These are phyloP conservation scores for Ceriagrion tenellum DNA, from an alignment of 2,888 invertebrate genomes.

Conservation along the genomic window DNA sequence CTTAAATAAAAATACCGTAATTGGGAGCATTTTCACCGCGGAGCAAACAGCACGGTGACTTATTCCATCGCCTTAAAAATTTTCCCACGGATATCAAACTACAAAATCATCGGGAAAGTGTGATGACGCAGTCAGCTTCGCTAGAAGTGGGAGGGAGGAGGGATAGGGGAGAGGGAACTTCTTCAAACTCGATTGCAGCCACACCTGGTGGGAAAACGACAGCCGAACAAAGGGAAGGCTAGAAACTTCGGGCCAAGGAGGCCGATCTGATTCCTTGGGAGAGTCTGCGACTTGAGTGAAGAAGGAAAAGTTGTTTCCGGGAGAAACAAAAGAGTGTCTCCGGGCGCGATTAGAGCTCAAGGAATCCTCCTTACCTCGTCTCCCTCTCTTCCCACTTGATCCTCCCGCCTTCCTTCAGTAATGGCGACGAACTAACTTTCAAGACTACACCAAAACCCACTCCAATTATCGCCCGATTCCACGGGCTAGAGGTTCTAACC, in stretches of 20 bases:
- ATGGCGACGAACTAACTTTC: constrained; percentile 55
- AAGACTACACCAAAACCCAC: constrained; percentile 33
- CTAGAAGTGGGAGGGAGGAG: too few species aligned
- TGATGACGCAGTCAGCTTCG: not conserved
- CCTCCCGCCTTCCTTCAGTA: not conserved
- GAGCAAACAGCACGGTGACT: not conserved
- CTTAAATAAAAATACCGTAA: not conserved
- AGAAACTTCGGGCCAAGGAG: constrained; percentile 43
- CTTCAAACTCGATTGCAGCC: constrained; percentile 1
- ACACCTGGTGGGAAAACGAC: constrained; percentile 62
- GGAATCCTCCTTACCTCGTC: not conserved
- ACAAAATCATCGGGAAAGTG: constrained; percentile 33
- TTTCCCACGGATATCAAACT: constrained; percentile 37
- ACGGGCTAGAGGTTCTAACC: not conserved
- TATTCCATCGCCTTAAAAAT: not conserved
- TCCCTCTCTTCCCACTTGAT: not conserved
- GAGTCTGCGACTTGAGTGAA: not conserved
- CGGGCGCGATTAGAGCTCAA: constrained; percentile 50
- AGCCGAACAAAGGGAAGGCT: constrained; percentile 21
- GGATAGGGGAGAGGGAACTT: not conserved
- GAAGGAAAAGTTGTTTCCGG: constrained; percentile 20
- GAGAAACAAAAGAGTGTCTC: constrained; percentile 45
- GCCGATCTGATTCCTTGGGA: not conserved
- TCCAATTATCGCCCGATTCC: constrained; percentile 57
- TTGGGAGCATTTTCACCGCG: not conserved